phyloP scores from a whole-genome alignment of 2,113 vertebrate genomes.

The Callochromis pleurospilus region DNA sequence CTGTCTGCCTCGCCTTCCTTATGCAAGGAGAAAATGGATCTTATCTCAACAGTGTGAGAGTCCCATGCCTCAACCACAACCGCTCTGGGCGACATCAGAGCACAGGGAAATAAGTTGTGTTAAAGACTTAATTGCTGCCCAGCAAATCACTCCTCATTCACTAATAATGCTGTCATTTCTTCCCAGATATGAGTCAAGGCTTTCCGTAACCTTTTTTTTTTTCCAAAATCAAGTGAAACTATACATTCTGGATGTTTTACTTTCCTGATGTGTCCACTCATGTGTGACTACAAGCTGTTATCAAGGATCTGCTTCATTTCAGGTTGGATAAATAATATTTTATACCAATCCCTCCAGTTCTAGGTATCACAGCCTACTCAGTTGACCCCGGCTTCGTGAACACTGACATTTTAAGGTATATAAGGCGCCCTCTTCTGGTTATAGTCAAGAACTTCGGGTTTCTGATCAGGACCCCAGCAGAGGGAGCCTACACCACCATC shows the following conservation, averaged over 20 bases:
- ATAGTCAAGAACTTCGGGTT: constrained; percentile 15
- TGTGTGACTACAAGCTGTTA: neutral
- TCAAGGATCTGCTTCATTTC: neutral
- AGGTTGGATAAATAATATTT: neutral
- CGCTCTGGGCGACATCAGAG: neutral
- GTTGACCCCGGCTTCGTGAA: constrained; percentile 65
- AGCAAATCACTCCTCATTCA: neutral
- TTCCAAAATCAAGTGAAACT: neutral
- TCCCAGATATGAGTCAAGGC: neutral
- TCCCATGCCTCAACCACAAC: constrained; percentile 53
- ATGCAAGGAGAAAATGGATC: neutral
- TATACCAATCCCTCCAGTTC: constrained; percentile 2
- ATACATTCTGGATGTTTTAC: neutral
- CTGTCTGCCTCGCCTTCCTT: neutral
- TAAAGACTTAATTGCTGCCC: neutral
- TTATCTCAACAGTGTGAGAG: constrained; percentile 27
- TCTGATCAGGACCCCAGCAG: constrained; percentile 57
- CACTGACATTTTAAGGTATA: constrained; percentile 51
- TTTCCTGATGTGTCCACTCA: neutral
- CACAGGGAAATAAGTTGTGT: neutral
- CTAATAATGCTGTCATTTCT: neutral
- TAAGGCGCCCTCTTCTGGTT: constrained; percentile 31
- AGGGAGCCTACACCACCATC: constrained; percentile 61
- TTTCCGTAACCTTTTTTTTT: neutral
- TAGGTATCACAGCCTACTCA: constrained; percentile 56